Evolutionary conservation across 2,888 invertebrate species (phyloP), one percentile per base, ranked within the genome.

Genomic region (Ypsolopha scabrella): DNA sequence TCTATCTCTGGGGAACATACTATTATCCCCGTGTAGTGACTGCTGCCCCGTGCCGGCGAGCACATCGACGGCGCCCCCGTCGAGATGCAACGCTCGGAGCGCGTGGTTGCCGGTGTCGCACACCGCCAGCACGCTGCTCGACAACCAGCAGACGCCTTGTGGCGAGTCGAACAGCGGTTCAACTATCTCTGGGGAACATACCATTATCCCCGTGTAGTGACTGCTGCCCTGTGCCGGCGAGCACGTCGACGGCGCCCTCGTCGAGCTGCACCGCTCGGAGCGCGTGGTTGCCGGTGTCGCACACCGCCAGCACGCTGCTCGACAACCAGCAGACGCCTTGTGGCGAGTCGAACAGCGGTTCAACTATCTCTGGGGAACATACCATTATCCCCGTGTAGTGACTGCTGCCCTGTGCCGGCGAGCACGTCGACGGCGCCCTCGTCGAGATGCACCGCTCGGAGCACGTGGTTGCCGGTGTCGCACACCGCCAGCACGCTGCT

Each of bases 61-160:
- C 0, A 96, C 93, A 52, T 88, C 90, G 0, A 98, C 97, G 0
- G 61, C 75, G 51, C 88, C 88, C 7, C 80, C 82, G 53, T 80
- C 85, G 24, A 97, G 77, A 67, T 93, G 90, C 47, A 96, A 87
- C 81, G 92, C 90, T 53, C 97, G 87, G 50, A 98, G 88, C 0
- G 93, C 90, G 80, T 98, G 97, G 87, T 98, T 98, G 72, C 93
- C 94, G 0, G 95, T 96, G 71, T 98, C 98, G 43, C 97, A 97
- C 13, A 98, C 93, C 63, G 90, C 95, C 1, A 96, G 61, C 52
- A 89, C 86, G 50, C 88, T 72, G 52, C 89, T 80, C 51, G 90
- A 88, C 39, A 90, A 68, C 80, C 93, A 93, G 48, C 90, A 90
- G 7, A 95, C 63, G 0, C 98, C 97, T 72, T 97, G 97, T 0